Evolutionary conservation across 2,113 vertebrate genomes (phyloP).

Genomic region (Poeciliopsis turrubarensis): DNA sequence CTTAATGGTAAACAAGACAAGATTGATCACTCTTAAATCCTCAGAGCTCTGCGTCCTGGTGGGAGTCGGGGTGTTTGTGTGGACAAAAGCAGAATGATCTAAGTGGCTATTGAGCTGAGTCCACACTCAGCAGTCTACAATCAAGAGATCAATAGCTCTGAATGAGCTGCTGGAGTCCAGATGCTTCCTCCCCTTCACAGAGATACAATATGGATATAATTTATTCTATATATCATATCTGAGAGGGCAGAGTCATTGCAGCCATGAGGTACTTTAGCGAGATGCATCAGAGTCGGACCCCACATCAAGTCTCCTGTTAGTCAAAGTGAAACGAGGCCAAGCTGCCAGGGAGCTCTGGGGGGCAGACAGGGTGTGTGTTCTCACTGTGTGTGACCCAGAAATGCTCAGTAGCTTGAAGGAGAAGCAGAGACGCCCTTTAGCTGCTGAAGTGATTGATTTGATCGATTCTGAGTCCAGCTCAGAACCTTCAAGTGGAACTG

Average conservation of each 20-base stretch:
- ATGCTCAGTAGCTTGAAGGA: constrained; percentile 34
- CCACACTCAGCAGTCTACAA: not conserved
- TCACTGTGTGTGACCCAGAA: constrained; percentile 45
- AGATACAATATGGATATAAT: not conserved
- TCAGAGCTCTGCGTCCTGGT: not conserved
- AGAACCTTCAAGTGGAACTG: not conserved
- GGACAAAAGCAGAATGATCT: not conserved
- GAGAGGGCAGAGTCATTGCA: constrained; percentile 17
- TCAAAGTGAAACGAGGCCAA: constrained; percentile 51
- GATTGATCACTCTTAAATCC: not conserved
- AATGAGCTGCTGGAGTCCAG: not conserved
- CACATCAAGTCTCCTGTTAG: constrained; percentile 20
- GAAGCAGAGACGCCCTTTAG: not conserved
- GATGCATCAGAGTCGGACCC: constrained; percentile 37
- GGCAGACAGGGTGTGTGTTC: not conserved
- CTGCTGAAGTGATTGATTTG: not conserved
- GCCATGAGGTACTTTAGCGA: constrained; percentile 50
- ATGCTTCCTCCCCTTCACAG: not conserved
- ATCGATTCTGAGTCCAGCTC: not conserved
- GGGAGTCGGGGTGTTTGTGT: not conserved
- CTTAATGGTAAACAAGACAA: not conserved
- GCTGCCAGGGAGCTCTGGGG: constrained; percentile 20
- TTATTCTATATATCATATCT: not conserved
- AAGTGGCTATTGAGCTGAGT: not conserved
- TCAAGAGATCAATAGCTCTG: not conserved